Percentiles rank a stretch among this genome's conserved stretches.
These are phyloP conservation scores for Hypocryptadius cinnamomeus DNA, from an alignment of 2,113 vertebrate species.

Conservation along the genomic window DNA sequence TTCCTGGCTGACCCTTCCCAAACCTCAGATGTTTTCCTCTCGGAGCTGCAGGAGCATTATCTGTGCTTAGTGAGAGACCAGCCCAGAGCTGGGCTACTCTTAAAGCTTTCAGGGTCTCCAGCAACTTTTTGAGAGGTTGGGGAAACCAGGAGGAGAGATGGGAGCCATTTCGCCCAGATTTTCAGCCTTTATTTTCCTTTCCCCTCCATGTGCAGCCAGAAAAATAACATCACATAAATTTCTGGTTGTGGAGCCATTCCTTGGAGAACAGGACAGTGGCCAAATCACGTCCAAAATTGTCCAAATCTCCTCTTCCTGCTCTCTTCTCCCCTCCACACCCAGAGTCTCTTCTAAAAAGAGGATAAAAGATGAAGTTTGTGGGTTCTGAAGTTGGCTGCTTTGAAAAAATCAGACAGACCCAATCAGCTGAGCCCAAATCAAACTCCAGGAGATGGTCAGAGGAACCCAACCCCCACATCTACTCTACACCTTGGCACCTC, in stretches of 20 bases:
- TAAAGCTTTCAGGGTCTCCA: not conserved
- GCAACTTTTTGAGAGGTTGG: not conserved
- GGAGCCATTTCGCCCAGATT: not conserved
- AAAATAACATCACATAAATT: not conserved
- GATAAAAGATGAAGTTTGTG: not conserved
- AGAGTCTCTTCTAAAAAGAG: not conserved
- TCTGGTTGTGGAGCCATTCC: not conserved
- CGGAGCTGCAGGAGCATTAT: not conserved
- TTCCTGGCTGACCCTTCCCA: constrained; percentile 41
- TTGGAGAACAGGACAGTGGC: not conserved
- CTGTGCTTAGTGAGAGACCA: not conserved
- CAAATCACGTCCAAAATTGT: not conserved
- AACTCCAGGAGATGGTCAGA: not conserved
- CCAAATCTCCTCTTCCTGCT: not conserved
- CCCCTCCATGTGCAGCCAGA: not conserved
- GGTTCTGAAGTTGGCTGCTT: not conserved
- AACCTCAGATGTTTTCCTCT: constrained; percentile 14
- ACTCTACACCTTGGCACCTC: not conserved
- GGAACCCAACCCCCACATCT: not conserved
- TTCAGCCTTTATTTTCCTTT: not conserved
- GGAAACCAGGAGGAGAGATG: not conserved
- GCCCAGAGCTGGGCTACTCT: not conserved
- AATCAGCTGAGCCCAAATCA: not conserved
- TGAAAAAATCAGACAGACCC: not conserved
- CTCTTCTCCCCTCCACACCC: not conserved